A percentile compares a stretch with the other conserved stretches of the same genome.
Evolutionary conservation across 2,888 invertebrate genomes (phyloP).

Genomic region (Pycnomerus fuliginosus): DNA sequence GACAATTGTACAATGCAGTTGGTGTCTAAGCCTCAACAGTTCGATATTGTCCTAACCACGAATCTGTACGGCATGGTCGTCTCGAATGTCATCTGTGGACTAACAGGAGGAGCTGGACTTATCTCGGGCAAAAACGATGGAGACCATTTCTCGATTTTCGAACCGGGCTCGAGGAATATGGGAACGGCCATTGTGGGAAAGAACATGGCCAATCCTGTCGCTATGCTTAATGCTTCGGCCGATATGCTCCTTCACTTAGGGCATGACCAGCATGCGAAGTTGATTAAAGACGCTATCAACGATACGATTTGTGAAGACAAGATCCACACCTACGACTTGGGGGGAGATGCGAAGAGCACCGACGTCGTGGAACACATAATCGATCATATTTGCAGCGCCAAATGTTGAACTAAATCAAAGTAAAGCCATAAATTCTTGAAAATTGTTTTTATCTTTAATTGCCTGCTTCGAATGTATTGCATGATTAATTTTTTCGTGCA

Average conservation of each 20-base stretch:
- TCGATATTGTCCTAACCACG: slow-evolving; percentile 44
- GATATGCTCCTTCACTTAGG: slow-evolving; percentile 35
- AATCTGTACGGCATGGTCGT: slow-evolving; percentile 47
- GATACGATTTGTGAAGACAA: slow-evolving; percentile 35
- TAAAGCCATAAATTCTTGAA: no score
- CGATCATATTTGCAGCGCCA: no score
- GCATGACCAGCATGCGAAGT: slow-evolving; percentile 27
- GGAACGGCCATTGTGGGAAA: slow-evolving; percentile 83
- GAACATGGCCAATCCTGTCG: slow-evolving; percentile 93
- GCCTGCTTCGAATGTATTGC: no score
- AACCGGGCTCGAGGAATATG: slow-evolving; percentile 37
- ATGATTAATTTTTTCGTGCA: no score
- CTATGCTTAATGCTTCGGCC: slow-evolving; percentile 83
- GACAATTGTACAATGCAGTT: slow-evolving; percentile 45
- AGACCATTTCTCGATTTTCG: slow-evolving; percentile 41
- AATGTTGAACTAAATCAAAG: no score
- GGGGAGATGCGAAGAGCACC: slow-evolving; percentile 30
- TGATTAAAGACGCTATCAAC: slow-evolving; percentile 32
- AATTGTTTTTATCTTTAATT: no score
- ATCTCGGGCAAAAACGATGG: slow-evolving; percentile 43
- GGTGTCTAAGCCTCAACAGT: slow-evolving; percentile 39
- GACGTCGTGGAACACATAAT: slow-evolving; percentile 35
- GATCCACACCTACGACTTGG: slow-evolving; percentile 37
- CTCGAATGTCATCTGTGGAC: slow-evolving; percentile 42
- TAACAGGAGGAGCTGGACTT: slow-evolving; percentile 44